A percentile compares a stretch with the other conserved stretches of the same genome.
These are phyloP conservation scores for Oryzias dopingdopingensis DNA, from an alignment of 2,797 vertebrate species.

Conservation along the genomic window DNA sequence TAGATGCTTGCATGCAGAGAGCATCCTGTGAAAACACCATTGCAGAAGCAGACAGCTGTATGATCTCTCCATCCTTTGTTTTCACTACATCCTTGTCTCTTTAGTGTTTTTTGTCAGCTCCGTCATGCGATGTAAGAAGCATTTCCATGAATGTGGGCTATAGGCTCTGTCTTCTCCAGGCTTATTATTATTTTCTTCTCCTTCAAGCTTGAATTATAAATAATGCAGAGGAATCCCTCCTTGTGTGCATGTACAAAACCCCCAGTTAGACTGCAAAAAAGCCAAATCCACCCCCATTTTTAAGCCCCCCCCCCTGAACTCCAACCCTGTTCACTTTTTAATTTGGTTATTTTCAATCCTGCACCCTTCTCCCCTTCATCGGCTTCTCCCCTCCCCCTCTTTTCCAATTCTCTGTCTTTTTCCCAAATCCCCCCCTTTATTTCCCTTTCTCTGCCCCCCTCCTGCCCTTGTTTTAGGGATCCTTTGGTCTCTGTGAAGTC, in stretches of 20 bases:
- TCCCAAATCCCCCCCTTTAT: conserved; percentile 35
- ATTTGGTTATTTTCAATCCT: conserved; percentile 40
- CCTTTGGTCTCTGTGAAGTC: conserved; percentile 46
- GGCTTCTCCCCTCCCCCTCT: conserved; percentile 39
- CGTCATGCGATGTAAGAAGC: conserved; percentile 40
- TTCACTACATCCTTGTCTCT: conserved; percentile 30
- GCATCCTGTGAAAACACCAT: conserved; percentile 13
- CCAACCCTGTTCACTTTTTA: conserved; percentile 55
- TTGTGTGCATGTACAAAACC: conserved; percentile 25
- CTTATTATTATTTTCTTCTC: conserved; percentile 59
- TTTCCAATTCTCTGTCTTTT: conserved; percentile 51
- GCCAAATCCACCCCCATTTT: conserved; percentile 4
- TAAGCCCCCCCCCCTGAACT: conserved; percentile 36
- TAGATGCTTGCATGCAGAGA: conserved; percentile 16
- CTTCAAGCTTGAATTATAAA: conserved; percentile 63
- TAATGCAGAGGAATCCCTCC: conserved; percentile 60
- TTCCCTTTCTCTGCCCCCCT: conserved; percentile 34
- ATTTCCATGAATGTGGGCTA: conserved; percentile 64
- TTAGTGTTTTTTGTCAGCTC: conserved; percentile 22
- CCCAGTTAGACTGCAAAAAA: conserved; percentile 28
- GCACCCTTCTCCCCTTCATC: conserved; percentile 24
- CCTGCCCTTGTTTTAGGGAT: conserved; percentile 64
- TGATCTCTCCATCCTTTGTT: conserved; percentile 14
- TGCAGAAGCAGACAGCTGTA: conserved; percentile 19
- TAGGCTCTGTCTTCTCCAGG: conserved; percentile 36